These are phyloP conservation scores for Plecotus auritus DNA, from an alignment of 2,113 vertebrate species.

Conservation along the genomic window DNA sequence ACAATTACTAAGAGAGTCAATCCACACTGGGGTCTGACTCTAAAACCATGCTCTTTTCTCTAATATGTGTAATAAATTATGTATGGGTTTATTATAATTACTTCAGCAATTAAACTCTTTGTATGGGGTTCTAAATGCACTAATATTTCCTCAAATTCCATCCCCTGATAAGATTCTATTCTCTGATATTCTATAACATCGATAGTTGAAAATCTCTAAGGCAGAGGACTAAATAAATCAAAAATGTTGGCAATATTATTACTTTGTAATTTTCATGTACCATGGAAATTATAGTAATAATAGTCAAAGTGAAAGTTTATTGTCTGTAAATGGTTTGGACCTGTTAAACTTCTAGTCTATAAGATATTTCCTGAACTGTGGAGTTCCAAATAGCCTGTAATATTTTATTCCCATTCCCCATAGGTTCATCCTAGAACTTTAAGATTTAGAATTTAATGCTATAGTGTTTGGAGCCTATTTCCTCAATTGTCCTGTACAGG, in stretches of 20 bases:
- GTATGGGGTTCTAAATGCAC: not conserved
- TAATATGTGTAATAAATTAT: slow-evolving; percentile 1
- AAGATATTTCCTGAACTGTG: not conserved
- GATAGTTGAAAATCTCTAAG: slow-evolving; percentile 10
- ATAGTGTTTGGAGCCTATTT: not conserved
- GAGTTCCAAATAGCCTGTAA: not conserved
- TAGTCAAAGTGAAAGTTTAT: slow-evolving; percentile 39
- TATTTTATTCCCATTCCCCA: not conserved
- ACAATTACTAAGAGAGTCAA: not conserved
- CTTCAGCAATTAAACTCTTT: slow-evolving; percentile 36
- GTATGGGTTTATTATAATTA: slow-evolving; percentile 30
- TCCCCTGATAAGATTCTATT: not conserved
- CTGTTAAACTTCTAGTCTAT: slow-evolving; percentile 26
- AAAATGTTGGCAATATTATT: slow-evolving; percentile 33
- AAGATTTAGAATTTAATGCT: not conserved
- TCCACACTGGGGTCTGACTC: not conserved
- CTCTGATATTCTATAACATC: not conserved
- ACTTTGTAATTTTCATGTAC: slow-evolving; percentile 29
- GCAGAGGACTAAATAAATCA: slow-evolving; percentile 12
- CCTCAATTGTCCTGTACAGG: not conserved
- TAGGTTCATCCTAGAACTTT: not conserved
- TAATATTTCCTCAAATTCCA: slow-evolving; percentile 8
- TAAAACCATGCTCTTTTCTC: not conserved
- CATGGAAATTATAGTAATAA: slow-evolving; percentile 2
- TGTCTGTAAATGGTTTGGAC: slow-evolving; percentile 12